These are phyloP conservation scores for Rachycentron canadum DNA, from an alignment of 2,797 vertebrate genomes.

Conservation along the genomic window DNA sequence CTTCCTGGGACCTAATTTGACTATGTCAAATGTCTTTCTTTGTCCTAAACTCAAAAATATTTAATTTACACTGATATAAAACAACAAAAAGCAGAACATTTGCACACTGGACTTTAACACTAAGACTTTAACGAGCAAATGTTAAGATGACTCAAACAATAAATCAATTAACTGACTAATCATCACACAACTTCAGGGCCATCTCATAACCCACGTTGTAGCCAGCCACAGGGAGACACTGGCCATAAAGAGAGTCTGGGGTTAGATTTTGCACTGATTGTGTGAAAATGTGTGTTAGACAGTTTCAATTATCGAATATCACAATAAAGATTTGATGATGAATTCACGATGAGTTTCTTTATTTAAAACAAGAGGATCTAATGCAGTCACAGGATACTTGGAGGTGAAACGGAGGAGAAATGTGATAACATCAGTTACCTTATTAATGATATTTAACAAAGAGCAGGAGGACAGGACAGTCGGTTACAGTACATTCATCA, in stretches of 20 bases:
- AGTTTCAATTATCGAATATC: slow-evolving; percentile 38
- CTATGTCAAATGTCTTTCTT: not conserved
- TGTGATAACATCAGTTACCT: not conserved
- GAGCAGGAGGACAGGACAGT: not conserved
- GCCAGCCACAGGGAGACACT: slow-evolving; percentile 3
- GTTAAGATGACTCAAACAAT: not conserved
- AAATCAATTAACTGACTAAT: not conserved
- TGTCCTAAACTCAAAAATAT: not conserved
- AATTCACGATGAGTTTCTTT: not conserved
- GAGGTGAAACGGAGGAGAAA: not conserved
- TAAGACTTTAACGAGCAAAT: not conserved
- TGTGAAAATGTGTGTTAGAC: slow-evolving; percentile 15
- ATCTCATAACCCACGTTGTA: not conserved
- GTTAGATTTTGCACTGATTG: not conserved
- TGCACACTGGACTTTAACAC: not conserved
- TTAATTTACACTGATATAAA: not conserved
- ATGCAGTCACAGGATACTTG: not conserved
- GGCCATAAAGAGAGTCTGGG: not conserved
- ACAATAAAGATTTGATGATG: slow-evolving; percentile 61
- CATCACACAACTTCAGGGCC: not conserved
- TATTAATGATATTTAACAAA: not conserved
- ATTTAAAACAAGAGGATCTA: not conserved
- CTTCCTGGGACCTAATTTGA: not conserved
- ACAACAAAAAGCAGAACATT: not conserved
- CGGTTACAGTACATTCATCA: slow-evolving; percentile 19